Percentiles rank a stretch among this genome's conserved stretches.
Evolutionary conservation across 2,113 vertebrate genomes (phyloP).

Genomic region (Butorides virescens): DNA sequence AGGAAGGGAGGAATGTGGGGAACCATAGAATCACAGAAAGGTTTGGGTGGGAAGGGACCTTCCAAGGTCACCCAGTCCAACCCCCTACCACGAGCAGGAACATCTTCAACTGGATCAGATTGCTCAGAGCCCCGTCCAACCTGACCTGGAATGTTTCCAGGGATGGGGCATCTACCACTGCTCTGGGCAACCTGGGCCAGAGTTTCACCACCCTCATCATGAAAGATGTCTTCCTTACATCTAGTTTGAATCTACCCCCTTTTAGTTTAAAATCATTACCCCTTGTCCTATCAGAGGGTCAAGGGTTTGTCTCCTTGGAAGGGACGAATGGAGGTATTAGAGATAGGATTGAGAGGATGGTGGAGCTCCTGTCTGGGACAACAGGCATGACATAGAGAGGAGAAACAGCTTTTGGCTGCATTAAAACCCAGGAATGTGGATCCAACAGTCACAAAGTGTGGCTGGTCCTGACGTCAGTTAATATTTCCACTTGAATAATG

Average conservation of each 20-base stretch:
- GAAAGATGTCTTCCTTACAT: neutral
- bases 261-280: neutral
- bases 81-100: neutral
- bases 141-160: neutral
- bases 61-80: neutral
- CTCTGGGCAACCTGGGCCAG: neutral
- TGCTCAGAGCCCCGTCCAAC: neutral
- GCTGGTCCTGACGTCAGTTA: neutral
- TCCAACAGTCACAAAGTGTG: neutral
- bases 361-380: neutral
- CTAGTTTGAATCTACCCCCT: neutral
- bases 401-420: neutral
- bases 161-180: neutral
- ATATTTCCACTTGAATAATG: neutral
- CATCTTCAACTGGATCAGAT: neutral
- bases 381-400: neutral
- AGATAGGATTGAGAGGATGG: neutral
- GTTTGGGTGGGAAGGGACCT: neutral
- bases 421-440: neutral
- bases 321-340: neutral
- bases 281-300: neutral
- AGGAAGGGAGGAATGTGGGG: neutral
- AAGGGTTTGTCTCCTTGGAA: neutral
- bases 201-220: fast-evolving
- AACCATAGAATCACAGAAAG: neutral